Evolutionary conservation across 2,113 vertebrate species (phyloP).

Genomic region (Herpetotheres cachinnans): DNA sequence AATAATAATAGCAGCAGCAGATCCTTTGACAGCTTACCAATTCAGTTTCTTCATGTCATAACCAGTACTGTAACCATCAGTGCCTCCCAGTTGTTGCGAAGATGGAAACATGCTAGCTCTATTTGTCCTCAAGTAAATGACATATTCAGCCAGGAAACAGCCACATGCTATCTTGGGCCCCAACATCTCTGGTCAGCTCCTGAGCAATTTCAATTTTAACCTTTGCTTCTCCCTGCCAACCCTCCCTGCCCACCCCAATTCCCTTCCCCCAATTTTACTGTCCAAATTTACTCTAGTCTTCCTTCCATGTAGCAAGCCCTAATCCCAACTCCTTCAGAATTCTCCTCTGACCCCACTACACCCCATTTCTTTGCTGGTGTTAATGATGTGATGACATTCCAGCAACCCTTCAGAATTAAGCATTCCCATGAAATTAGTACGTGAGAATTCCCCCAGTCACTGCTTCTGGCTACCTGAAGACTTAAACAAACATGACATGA

Average conservation of each 20-base stretch:
- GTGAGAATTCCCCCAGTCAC: background rate
- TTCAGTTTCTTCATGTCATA: background rate
- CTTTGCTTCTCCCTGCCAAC: no score
- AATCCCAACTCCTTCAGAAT: background rate
- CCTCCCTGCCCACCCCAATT: background rate
- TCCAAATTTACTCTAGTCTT: background rate
- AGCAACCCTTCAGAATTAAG: background rate
- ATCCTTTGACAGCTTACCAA: background rate
- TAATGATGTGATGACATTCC: background rate
- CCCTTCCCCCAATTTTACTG: background rate
- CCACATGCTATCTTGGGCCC: background rate
- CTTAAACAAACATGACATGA: background rate
- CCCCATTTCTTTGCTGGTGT: background rate
- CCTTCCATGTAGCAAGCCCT: background rate
- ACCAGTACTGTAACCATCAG: background rate
- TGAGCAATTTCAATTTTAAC: background rate
- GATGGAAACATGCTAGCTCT: background rate
- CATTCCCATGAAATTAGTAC: background rate
- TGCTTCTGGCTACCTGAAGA: background rate
- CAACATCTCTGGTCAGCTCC: background rate
- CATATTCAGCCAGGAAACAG: accelerated
- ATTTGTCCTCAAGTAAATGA: background rate
- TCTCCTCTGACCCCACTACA: background rate
- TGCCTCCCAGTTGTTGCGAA: background rate
- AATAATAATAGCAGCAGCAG: background rate